These are phyloP conservation scores for Macrochelys suwanniensis DNA, from an alignment of 2,797 vertebrate genomes.

Conservation along the genomic window DNA sequence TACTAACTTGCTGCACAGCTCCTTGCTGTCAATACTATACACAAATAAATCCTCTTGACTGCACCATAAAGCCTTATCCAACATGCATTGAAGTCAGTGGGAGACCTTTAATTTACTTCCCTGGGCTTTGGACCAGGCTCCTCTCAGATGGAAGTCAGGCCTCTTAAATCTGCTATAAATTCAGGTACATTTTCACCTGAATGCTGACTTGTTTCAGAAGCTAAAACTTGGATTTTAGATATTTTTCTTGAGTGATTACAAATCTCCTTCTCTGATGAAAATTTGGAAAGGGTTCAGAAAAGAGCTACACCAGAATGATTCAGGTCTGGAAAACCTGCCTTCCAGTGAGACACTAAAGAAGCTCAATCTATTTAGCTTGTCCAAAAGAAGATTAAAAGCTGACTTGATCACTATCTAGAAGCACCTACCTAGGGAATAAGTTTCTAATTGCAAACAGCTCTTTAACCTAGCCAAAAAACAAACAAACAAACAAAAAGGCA, in stretches of 20 bases:
- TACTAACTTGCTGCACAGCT: not conserved
- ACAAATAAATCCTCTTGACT: not conserved
- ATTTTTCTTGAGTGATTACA: not conserved
- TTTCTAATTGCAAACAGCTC: not conserved
- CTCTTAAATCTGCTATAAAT: not conserved
- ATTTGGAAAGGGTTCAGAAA: not conserved
- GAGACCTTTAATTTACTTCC: not conserved
- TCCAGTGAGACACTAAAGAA: not conserved
- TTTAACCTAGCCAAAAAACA: too few relatives aligned
- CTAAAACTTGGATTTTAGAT: not conserved
- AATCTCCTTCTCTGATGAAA: not conserved
- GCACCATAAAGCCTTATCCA: not conserved
- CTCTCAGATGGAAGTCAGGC: not conserved
- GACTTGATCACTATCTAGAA: not conserved
- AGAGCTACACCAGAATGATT: not conserved
- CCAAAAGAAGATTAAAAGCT: accelerated
- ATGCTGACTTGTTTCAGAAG: not conserved
- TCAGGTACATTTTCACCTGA: not conserved
- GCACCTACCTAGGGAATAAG: not conserved
- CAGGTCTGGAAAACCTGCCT: not conserved
- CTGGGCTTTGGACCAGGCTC: not conserved
- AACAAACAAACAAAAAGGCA: not conserved
- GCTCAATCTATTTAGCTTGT: not conserved
- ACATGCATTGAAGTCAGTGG: not conserved
- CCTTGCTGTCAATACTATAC: not conserved